Conservation (phyloP, 2,888 invertebrate genomes). For the Mesodorylaimus sp. region DNA sequence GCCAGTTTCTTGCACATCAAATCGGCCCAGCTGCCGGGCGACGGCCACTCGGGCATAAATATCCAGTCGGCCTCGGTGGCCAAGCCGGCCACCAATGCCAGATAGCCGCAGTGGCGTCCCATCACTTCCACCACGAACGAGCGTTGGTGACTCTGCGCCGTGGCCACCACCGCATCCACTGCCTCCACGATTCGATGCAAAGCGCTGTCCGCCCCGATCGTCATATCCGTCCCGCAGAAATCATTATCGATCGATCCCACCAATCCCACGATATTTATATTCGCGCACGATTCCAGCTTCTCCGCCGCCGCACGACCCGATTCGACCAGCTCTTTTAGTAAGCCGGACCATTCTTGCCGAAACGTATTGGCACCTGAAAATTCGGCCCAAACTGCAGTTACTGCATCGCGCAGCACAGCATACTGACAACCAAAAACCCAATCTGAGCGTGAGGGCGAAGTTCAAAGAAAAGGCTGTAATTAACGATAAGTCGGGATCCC, state of each 20-base stretch:
- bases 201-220: constrained; percentile 82
- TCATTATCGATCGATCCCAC: constrained; percentile 94
- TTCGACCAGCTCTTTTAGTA: constrained; percentile 63
- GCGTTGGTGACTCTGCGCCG: constrained; percentile 89
- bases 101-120: constrained; percentile 98
- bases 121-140: constrained; percentile 99
- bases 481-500: too few species aligned
- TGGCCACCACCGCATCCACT: constrained; percentile 90
- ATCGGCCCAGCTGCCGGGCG: constrained; percentile 69
- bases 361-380: constrained; percentile 84
- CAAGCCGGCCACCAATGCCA: constrained; percentile 81
- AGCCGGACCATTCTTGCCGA: constrained; percentile 60
- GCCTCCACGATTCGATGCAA: constrained; percentile 94
- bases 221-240: constrained; percentile 93
- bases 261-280: constrained; percentile 72
- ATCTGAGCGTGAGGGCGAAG: too few species aligned
- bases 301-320: constrained; percentile 27
- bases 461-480: too few species aligned
- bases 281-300: constrained; percentile 20
- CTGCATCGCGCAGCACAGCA: too few species aligned
- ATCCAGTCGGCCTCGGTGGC: constrained; percentile 91
- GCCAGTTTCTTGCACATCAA: constrained; percentile 82
- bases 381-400: too few species aligned
- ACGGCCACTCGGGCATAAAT: constrained; percentile 94
- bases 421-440: too few species aligned